Evolutionary conservation across 2,888 invertebrate genomes (phyloP).

Genomic region (Aethes cnicana): DNA sequence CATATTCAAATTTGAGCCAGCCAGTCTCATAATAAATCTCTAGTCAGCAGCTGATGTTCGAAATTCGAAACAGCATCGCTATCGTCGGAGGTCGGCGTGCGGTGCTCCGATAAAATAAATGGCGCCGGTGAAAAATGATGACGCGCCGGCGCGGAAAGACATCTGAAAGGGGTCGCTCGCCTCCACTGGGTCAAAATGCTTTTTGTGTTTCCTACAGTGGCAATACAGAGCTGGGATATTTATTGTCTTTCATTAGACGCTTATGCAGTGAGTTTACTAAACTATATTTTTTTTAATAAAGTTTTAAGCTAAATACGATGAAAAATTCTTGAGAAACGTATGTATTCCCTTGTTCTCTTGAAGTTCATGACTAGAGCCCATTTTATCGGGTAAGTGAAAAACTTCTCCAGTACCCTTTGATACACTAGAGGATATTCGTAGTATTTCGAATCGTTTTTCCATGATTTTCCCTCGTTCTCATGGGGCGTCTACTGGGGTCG

Average conservation of each 20-base stretch:
- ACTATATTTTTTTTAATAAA: too few species aligned
- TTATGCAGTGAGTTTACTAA: too few species aligned
- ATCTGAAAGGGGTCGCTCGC: slow-evolving; percentile 56
- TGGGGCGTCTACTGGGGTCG: slow-evolving; percentile 53
- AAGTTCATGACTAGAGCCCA: too few species aligned
- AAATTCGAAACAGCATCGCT: slow-evolving; percentile 69
- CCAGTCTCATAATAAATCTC: slow-evolving; percentile 74
- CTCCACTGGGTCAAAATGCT: slow-evolving; percentile 62
- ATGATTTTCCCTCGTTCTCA: slow-evolving; percentile 35
- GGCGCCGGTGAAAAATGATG: slow-evolving; percentile 81
- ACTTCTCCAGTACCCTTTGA: too few species aligned
- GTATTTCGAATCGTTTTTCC: too few species aligned
- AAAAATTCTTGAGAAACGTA: too few species aligned
- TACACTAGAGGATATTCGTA: too few species aligned
- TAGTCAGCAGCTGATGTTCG: slow-evolving; percentile 76
- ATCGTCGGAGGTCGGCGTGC: slow-evolving; percentile 70
- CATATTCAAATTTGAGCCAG: slow-evolving; percentile 63
- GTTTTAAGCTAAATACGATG: too few species aligned
- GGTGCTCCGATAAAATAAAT: slow-evolving; percentile 81
- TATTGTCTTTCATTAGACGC: slow-evolving; percentile 30
- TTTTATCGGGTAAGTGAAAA: too few species aligned
- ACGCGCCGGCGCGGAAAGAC: slow-evolving; percentile 73
- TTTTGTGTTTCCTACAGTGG: slow-evolving; percentile 39
- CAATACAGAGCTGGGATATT: slow-evolving; percentile 18
- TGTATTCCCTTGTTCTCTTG: slow-evolving; percentile 4